A percentile compares a stretch with the other conserved stretches of the same genome.
Conservation (phyloP, 1,140 invertebrate genomes). For the Lamellibrachia luymesi region DNA sequence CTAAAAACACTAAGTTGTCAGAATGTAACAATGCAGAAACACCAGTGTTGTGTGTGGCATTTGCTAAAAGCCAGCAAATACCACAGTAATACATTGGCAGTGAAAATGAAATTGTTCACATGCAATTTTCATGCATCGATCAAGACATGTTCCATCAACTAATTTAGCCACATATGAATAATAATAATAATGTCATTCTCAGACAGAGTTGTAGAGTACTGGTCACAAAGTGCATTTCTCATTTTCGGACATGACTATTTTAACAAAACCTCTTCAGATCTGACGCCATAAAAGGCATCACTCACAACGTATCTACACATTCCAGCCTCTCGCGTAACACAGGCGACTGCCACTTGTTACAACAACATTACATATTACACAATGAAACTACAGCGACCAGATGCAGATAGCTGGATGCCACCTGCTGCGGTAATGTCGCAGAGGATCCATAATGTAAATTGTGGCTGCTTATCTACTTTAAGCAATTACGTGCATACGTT, state of each 20-base stretch:
- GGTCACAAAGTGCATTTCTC: background rate
- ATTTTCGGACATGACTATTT: background rate
- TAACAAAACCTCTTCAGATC: background rate
- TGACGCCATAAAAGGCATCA: background rate
- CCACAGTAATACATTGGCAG: background rate
- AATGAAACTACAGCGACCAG: background rate
- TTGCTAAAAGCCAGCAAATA: background rate
- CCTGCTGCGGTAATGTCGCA: background rate
- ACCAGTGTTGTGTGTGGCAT: background rate
- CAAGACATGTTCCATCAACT: background rate
- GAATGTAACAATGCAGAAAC: background rate
- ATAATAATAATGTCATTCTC: background rate
- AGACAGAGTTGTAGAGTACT: background rate
- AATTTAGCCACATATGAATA: background rate
- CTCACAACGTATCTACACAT: background rate
- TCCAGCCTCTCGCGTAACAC: background rate
- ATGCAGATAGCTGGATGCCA: background rate
- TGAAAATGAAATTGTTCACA: background rate
- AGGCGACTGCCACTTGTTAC: background rate
- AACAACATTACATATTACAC: background rate
- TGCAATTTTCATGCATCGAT: background rate
- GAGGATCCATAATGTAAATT: constrained; percentile 1
- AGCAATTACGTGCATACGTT: background rate
- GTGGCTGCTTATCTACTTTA: background rate
- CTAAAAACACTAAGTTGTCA: background rate